Evolutionary conservation across 92 coral and sea anemone genomes (phyloP), one percentile per base, ranked within the genome.

Genomic region (Ricordea florida): DNA sequence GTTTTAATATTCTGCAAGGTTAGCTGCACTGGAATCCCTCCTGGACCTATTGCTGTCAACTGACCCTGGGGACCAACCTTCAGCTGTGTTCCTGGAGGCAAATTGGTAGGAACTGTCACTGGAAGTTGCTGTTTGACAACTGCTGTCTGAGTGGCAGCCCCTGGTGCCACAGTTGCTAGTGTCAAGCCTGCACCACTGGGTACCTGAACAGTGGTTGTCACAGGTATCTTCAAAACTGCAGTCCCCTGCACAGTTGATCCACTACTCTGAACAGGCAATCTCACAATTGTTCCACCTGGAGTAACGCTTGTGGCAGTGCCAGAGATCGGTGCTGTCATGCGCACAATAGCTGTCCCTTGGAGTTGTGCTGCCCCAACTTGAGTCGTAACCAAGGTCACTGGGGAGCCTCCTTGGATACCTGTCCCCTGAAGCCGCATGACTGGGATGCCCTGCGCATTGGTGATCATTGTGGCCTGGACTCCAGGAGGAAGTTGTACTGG

Each of bases 371-470:
- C 73, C 11, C 94, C 89, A 14, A 89, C 94, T 50, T 89, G 97
- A 28, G 87, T 62, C 4, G 91, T 90, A 78, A 90, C 69, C 10
- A 86, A 17, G 3, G 93, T 92, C 0, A 90, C 84, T 0, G 98
- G 92, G 24, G 84, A 79, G 10, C 82, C 63, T 5, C 90, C 85
- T 50, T 87, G 93, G 35, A 91, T 73, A 24, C 97, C 97, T 2
- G 97, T 82, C 2, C 93, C 97, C 34, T 96, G 96, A 25, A 96
- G 93, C 61, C 94, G 89, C 92, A 96, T 90, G 5, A 96, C 92
- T 32, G 97, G 97, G 13, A 92, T 79, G 32, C 97, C 99, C 58
- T 96, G 97, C 3, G 99, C 92, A 45, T 92, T 96, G 15, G 97
- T 90, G 29, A 90, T 90, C 92, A 92, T 86, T 32, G 93, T 92